These are phyloP conservation scores for Enteromius mattozi DNA, from an alignment of 2,797 vertebrate species.

Conservation along the genomic window DNA sequence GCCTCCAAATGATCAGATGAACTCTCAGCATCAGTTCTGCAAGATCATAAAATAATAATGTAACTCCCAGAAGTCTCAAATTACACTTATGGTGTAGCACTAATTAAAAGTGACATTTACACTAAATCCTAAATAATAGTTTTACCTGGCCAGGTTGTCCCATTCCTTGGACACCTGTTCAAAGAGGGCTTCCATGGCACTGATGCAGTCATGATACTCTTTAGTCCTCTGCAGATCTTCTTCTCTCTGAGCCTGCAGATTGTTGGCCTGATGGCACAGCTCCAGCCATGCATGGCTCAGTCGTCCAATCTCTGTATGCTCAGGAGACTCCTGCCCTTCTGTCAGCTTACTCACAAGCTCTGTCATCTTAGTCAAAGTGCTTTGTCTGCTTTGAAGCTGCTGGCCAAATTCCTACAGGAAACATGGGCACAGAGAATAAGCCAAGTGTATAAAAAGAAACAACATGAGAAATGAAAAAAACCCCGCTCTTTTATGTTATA, in stretches of 20 bases:
- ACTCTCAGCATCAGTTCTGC: slow-evolving; percentile 93
- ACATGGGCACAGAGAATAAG: slow-evolving; percentile 48
- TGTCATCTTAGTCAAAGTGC: slow-evolving; percentile 82
- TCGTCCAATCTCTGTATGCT: slow-evolving; percentile 84
- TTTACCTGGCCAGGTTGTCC: slow-evolving; percentile 95
- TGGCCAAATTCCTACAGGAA: slow-evolving; percentile 85
- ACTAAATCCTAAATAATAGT: slow-evolving; percentile 69
- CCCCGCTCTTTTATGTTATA: neutral
- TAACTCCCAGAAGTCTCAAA: slow-evolving; percentile 7
- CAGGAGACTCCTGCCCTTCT: slow-evolving; percentile 85
- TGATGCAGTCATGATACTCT: slow-evolving; percentile 89
- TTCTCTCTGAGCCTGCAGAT: slow-evolving; percentile 85
- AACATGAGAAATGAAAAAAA: neutral
- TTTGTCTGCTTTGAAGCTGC: slow-evolving; percentile 87
- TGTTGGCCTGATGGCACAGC: slow-evolving; percentile 85
- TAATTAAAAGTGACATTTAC: neutral
- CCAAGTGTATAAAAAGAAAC: neutral
- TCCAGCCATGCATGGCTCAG: slow-evolving; percentile 89
- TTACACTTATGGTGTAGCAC: neutral
- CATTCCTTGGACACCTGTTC: slow-evolving; percentile 95
- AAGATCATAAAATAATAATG: slow-evolving; percentile 51
- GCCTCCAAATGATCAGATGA: slow-evolving; percentile 91
- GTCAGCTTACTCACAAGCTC: slow-evolving; percentile 87
- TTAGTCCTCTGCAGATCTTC: slow-evolving; percentile 90
- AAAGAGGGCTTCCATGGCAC: slow-evolving; percentile 87